A percentile compares a stretch with the other conserved stretches of the same genome.
Conservation (phyloP, 2,797 vertebrate species). For the Enteromius trimaculatus region DNA sequence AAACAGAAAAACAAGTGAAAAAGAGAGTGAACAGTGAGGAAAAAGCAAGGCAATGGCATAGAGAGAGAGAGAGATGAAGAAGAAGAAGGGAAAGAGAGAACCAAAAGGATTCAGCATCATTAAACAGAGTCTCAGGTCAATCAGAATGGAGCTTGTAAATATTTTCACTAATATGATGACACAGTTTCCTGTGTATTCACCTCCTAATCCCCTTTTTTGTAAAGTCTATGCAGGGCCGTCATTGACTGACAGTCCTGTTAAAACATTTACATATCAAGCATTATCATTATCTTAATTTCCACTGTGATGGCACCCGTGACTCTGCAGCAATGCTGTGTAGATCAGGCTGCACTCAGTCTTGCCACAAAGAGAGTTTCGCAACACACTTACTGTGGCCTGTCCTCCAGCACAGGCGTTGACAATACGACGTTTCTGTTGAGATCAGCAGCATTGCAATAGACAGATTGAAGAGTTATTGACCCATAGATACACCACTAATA, state of each 20-base stretch:
- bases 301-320: constrained; percentile 59
- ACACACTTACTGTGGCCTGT: constrained; percentile 81
- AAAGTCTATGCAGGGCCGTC: background rate
- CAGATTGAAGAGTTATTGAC: constrained; percentile 60
- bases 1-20: constrained; percentile 63
- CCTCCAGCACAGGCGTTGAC: constrained; percentile 82
- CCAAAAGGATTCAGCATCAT: constrained; percentile 59
- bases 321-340: constrained; percentile 67
- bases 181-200: background rate
- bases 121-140: constrained; percentile 67
- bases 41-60: constrained; percentile 61
- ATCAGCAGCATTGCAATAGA: constrained; percentile 75
- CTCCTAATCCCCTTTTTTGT: background rate
- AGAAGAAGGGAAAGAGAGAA: constrained; percentile 33
- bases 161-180: background rate
- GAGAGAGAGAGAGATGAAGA: background rate
- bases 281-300: constrained; percentile 49
- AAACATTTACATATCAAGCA: background rate
- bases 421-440: constrained; percentile 84
- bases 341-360: constrained; percentile 72
- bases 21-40: constrained; percentile 68
- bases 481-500: constrained; percentile 38
- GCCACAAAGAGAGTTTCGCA: constrained; percentile 80
- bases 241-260: background rate
- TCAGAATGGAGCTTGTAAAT: constrained; percentile 49